phyloP scores from a whole-genome alignment of 2,888 invertebrate species.

The Synanthedon tipuliformis region DNA sequence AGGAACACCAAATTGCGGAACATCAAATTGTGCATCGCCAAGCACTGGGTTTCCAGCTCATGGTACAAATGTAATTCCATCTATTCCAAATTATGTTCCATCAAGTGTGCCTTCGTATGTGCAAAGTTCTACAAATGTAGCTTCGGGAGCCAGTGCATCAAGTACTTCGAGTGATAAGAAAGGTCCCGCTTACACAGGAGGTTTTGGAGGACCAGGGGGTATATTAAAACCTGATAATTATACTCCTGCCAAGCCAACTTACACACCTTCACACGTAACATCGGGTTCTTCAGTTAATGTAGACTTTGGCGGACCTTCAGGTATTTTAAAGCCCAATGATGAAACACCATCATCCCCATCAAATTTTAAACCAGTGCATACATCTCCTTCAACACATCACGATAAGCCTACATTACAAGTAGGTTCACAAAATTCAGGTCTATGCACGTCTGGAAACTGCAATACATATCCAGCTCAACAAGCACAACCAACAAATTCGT shows the following conservation, averaged over 20 bases:
- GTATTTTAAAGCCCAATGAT: conserved; percentile 11
- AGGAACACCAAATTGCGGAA: conserved; percentile 4
- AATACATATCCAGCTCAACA: not conserved
- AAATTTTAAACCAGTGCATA: conserved; percentile 2
- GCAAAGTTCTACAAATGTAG: conserved; percentile 1
- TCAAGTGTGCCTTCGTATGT: not conserved
- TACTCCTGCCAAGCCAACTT: conserved; percentile 13
- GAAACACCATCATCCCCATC: conserved; percentile 3
- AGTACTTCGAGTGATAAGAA: conserved; percentile 12
- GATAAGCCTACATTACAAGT: not conserved
- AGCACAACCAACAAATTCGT: not conserved
- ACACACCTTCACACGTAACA: conserved; percentile 1
- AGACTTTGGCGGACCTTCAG: conserved; percentile 15
- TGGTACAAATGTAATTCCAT: too few relatives aligned
- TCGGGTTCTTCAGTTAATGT: not conserved
- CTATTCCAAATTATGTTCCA: not conserved
- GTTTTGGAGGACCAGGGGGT: conserved; percentile 35
- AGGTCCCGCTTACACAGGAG: conserved; percentile 22
- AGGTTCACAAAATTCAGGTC: conserved; percentile 1
- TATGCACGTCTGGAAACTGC: conserved; percentile 8
- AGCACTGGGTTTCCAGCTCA: not conserved
- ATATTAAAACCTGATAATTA: conserved; percentile 36
- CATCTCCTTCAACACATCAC: conserved; percentile 6
- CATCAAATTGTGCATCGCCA: not conserved
- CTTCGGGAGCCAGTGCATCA: not conserved